Base-by-base conservation (phyloP, 2,113 vertebrate species). In the Chamaetylas fuelleborni region DNA sequence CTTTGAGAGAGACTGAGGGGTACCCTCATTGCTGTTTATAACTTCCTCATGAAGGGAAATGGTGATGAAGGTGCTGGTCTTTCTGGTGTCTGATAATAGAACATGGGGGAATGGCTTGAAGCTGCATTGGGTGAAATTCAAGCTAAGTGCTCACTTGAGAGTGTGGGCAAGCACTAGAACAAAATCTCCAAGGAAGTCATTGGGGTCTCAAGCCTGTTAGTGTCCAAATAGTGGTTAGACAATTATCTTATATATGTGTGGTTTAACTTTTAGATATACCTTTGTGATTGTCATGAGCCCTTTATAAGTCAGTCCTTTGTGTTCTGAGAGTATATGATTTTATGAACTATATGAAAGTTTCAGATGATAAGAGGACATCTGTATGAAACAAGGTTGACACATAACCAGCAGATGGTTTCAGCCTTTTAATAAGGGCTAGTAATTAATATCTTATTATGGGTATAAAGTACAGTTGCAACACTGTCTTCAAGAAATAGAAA, bases 41-140 rank as follows among this genome's bases (percentile, higher is more conserved):
- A 18, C 10, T 73, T 87, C 20, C 5, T 56, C 2, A 7, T 36
- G 16, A 64, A 1, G 2, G 14, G 5, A 2, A 73, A 8, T 1
- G 3, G 19, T 78, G n/a, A 33, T 12, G 14, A 28, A 90, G 11
- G 8, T 66, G n/a, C 14, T 74, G 36, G 40, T 76, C 33, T 84
- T 19, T 45, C 24, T 74, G 36, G 3, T 60, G 13, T 69, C 58
- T 60, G 18, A 18, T 73, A n/a, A 24, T 12, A 69, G 24, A 10
- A 51, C 14, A 4, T 23, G 22, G 36, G 9, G n/a, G 10, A 77
- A 67, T 38, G 6, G 1, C 28, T 87, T 84, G 61, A 66, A 73
- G 15, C 24, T 78, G 40, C 4, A 4, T 22, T 0, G 7, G 14
- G 22, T 57, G n/a, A 78, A 60, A 26, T 73, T 81, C n/a, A 53